Percentiles rank a stretch among this genome's conserved stretches.
These are phyloP conservation scores for Odiellus spinosus DNA, from an alignment of 2,888 invertebrate genomes.

Conservation along the genomic window DNA sequence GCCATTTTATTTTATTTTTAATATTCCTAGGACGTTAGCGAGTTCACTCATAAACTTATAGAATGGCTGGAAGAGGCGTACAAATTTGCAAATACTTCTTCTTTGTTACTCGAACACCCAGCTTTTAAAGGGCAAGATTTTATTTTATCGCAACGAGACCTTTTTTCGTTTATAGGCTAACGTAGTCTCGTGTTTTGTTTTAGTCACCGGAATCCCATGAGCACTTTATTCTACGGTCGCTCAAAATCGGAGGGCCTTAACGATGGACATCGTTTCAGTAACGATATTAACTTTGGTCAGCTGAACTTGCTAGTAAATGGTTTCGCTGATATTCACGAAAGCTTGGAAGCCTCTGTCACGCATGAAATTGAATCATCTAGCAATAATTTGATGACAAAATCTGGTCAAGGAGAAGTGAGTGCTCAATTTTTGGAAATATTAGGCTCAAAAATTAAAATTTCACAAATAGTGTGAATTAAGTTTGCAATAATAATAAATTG, in stretches of 20 bases:
- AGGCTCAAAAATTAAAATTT: too few relatives aligned
- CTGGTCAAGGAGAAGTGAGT: slow-evolving; percentile 31
- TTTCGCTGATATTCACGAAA: slow-evolving; percentile 32
- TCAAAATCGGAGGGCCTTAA: slow-evolving; percentile 30
- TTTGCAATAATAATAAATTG: too few relatives aligned
- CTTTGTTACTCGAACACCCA: too few relatives aligned
- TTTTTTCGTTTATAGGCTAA: too few relatives aligned
- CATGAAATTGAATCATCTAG: slow-evolving; percentile 29
- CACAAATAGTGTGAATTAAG: too few relatives aligned
- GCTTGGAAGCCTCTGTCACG: slow-evolving; percentile 32
- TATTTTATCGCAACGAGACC: too few relatives aligned
- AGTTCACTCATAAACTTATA: slow-evolving; percentile 34
- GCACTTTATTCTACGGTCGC: slow-evolving; percentile 34
- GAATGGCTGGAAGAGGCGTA: slow-evolving; percentile 35
- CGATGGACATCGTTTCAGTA: slow-evolving; percentile 29
- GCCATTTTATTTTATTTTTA: not conserved
- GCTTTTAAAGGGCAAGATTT: too few relatives aligned
- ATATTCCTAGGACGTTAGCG: slow-evolving; percentile 30
- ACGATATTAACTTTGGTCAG: slow-evolving; percentile 34
- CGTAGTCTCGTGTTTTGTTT: slow-evolving; percentile 1
- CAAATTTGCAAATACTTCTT: slow-evolving; percentile 16
- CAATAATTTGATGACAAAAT: slow-evolving; percentile 26
- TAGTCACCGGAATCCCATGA: slow-evolving; percentile 30
- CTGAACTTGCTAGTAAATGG: slow-evolving; percentile 34
- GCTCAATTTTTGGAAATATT: too few relatives aligned